phyloP scores from a whole-genome alignment of 2,888 invertebrate species.

The Osedax fenrisi region DNA sequence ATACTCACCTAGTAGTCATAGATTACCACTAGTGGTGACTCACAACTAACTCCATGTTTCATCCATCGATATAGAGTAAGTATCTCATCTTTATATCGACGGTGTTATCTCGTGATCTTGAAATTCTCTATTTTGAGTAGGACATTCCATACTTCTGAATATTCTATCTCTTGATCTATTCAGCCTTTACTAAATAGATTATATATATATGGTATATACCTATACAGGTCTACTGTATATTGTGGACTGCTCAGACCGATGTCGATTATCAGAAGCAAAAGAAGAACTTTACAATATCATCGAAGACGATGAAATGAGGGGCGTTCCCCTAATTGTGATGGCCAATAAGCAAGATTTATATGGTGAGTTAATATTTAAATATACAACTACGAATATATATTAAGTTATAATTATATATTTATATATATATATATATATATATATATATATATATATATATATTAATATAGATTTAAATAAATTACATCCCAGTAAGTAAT shows the following conservation, averaged over 20 bases:
- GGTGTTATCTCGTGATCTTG: no score
- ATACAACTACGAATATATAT: background rate
- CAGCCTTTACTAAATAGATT: no score
- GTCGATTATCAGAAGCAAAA: conserved; percentile 42
- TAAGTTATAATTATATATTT: background rate
- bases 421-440: background rate
- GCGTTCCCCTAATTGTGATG: conserved; percentile 47
- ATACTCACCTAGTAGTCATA: no score
- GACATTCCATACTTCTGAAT: no score
- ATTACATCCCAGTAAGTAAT: no score
- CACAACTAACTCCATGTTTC: no score
- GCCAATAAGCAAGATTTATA: conserved; percentile 50
- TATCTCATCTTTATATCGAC: no score
- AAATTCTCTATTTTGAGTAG: no score
- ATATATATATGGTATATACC: no score
- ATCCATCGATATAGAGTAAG: no score
- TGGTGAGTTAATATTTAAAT: conserved; percentile 14
- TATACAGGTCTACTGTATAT: conserved; percentile 36
- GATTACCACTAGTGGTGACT: no score
- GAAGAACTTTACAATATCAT: conserved; percentile 44
- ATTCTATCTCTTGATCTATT: no score
- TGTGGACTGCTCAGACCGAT: conserved; percentile 46
- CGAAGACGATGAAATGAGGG: conserved; percentile 41
- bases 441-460: background rate
- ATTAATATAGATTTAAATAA: background rate